phyloP scores from a whole-genome alignment of 2,888 invertebrate genomes.

The Pelosia muscerda region DNA sequence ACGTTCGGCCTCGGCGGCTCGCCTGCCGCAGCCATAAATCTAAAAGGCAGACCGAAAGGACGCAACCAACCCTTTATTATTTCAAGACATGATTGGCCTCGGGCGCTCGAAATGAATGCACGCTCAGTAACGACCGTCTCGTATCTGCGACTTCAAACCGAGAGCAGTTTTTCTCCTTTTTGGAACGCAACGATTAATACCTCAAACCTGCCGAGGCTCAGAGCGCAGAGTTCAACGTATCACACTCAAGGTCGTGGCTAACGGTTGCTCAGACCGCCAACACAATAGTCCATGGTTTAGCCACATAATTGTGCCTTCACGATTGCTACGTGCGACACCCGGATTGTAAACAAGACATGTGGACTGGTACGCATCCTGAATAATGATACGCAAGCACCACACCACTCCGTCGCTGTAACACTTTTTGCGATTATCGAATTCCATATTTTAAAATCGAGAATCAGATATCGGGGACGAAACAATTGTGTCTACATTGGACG shows the following conservation, averaged over 20 bases:
- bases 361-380: conserved; percentile 59
- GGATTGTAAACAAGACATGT: conserved; percentile 68
- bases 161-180: conserved; percentile 60
- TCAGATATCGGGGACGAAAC: conserved; percentile 40
- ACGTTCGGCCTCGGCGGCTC: conserved; percentile 72
- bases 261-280: conserved; percentile 50
- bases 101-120: conserved; percentile 77
- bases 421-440: conserved; percentile 61
- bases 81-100: conserved; percentile 84
- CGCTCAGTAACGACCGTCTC: conserved; percentile 77
- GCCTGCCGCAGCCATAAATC: conserved; percentile 74
- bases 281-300: conserved; percentile 63
- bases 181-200: conserved; percentile 60
- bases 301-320: conserved; percentile 62
- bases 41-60: conserved; percentile 73
- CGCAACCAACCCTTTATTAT: conserved; percentile 83
- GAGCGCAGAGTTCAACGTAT: conserved; percentile 69
- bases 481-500: conserved; percentile 54
- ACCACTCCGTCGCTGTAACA: conserved; percentile 59
- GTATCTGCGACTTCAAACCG: conserved; percentile 70
- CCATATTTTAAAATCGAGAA: conserved; percentile 52
- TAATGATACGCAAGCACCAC: conserved; percentile 78
- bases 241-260: conserved; percentile 61
- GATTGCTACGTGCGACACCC: conserved; percentile 61
- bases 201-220: conserved; percentile 32